Percentiles rank a stretch among this genome's conserved stretches.
These are phyloP conservation scores for Microctenopoma lineatum DNA, from an alignment of 2,797 vertebrate species.

Conservation along the genomic window DNA sequence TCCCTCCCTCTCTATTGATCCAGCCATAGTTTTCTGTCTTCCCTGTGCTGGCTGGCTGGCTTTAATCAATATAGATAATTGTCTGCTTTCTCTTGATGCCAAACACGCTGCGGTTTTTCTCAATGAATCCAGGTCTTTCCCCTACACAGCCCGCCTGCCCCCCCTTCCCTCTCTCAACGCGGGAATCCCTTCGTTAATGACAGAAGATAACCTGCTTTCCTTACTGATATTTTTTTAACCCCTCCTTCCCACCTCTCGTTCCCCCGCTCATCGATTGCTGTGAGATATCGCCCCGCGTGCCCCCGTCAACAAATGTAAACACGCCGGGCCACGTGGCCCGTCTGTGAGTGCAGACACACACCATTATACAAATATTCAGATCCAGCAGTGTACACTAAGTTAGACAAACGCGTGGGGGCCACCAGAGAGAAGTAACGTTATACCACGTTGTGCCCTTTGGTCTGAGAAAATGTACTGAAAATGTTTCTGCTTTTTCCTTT, in stretches of 20 bases:
- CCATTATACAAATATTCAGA: constrained; percentile 56
- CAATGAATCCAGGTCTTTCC: constrained; percentile 85
- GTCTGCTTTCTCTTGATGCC: constrained; percentile 87
- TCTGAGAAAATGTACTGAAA: neutral
- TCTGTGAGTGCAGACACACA: constrained; percentile 48
- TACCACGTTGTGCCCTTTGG: neutral
- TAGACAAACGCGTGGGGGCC: constrained; percentile 16
- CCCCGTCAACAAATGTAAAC: constrained; percentile 82
- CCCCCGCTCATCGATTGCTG: constrained; percentile 85
- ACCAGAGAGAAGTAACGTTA: neutral
- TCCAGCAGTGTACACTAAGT: constrained; percentile 24
- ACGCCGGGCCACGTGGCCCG: constrained; percentile 71
- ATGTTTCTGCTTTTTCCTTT: neutral
- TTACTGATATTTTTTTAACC: constrained; percentile 83
- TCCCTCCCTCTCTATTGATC: constrained; percentile 83
- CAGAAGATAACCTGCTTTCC: constrained; percentile 89
- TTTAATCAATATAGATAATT: constrained; percentile 92
- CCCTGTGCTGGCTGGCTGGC: constrained; percentile 84
- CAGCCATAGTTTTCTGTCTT: constrained; percentile 87
- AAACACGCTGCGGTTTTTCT: constrained; percentile 85
- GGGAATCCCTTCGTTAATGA: constrained; percentile 88
- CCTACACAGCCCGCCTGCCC: constrained; percentile 44
- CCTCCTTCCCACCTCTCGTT: constrained; percentile 21
- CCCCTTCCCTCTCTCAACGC: constrained; percentile 54
- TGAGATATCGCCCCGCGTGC: constrained; percentile 83